Conservation (phyloP, 2,113 vertebrate species). For the human region GRCh38 chr6:64180001-64180500, state of each 20-base stretch:
- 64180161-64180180: neutral
- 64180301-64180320: neutral
- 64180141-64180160: neutral
- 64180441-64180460: no score
- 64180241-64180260: neutral
- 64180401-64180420: neutral
- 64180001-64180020: neutral
- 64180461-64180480: no score
- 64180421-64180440: neutral
- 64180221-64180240: neutral
- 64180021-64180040: neutral
- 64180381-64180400: neutral
- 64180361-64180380: neutral
- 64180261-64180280: neutral
- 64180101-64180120: neutral
- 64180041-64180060: neutral
- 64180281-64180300: neutral
- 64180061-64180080: neutral
- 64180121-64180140: neutral
- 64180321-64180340: neutral
- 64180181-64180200: neutral
- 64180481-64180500: no score
- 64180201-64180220: accelerated
- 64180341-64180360: neutral
- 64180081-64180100: neutral